Conservation (phyloP, 2,888 invertebrate species). For the Lottia gigantea region DNA sequence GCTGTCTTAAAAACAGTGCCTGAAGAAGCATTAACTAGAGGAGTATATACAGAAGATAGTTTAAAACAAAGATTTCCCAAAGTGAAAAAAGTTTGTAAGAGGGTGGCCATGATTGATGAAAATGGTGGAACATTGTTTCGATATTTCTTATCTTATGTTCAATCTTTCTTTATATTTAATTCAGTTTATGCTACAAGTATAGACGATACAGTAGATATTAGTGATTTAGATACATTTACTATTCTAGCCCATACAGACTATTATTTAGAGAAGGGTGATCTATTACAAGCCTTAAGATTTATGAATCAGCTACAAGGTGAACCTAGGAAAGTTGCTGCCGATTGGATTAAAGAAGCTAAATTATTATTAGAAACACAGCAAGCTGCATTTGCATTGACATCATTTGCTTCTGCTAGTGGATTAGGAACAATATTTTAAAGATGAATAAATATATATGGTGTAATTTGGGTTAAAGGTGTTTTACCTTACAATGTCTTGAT, state of each 20-base stretch:
- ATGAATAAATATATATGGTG: too few relatives aligned
- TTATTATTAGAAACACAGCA: slow-evolving; percentile 88
- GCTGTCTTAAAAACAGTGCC: slow-evolving; percentile 84
- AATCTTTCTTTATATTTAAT: slow-evolving; percentile 79
- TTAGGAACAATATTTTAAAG: slow-evolving; percentile 59
- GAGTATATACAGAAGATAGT: slow-evolving; percentile 89
- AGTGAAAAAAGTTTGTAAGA: slow-evolving; percentile 77
- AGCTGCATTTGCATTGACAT: slow-evolving; percentile 88
- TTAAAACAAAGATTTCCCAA: slow-evolving; percentile 82
- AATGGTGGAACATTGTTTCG: slow-evolving; percentile 80
- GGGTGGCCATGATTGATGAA: slow-evolving; percentile 88
- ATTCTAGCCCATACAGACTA: slow-evolving; percentile 86
- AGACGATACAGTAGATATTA: slow-evolving; percentile 45
- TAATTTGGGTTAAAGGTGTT: too few relatives aligned
- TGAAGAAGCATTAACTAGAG: slow-evolving; percentile 79
- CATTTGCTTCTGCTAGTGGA: slow-evolving; percentile 70
- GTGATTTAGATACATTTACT: slow-evolving; percentile 82
- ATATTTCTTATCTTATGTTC: slow-evolving; percentile 88
- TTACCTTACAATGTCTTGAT: too few relatives aligned
- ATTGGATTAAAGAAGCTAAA: slow-evolving; percentile 88
- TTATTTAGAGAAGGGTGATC: slow-evolving; percentile 88
- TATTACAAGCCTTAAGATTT: slow-evolving; percentile 85
- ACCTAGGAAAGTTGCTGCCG: slow-evolving; percentile 81
- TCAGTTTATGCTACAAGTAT: slow-evolving; percentile 70
- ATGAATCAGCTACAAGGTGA: slow-evolving; percentile 89